Evolutionary conservation across 2,888 invertebrate species (phyloP), one percentile per base, ranked within the genome.

Genomic region (Yponomeuta sedellus): DNA sequence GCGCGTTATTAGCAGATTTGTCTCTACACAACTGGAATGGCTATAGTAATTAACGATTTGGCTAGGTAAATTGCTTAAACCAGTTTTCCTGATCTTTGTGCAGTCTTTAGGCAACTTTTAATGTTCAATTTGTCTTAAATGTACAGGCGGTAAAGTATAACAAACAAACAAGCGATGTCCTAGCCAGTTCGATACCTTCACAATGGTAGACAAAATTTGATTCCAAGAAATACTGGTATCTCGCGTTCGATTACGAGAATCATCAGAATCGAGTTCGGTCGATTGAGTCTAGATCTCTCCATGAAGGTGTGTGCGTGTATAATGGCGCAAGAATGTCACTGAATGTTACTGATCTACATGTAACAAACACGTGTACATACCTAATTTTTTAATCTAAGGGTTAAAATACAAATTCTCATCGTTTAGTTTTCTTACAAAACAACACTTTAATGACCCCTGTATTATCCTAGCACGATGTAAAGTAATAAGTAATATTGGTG

Each of bases 81-180:
- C 20, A 63, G 40, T 63, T 63, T 63, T 61, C 61, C n/a, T n/a
- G 61, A 61, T 28, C 61, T 61, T 61, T 28, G 63, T 20, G 19
- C 44, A 19, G 16, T 28, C 28, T 34, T 12, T 28, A 2, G n/a
- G 12, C 16, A 12, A 44, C 44, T 63, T 63, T 63, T 63, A 52
- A 20, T 63, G 52, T 16, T n/a, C n/a, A n/a, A 34, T 28, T 2
- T n/a, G 11, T 61, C 28, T 28, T 28, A 16, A 25, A 2, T 25
- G 25, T 25, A 25, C 25, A 25, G n/a, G n/a, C n/a, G n/a, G n/a
- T n/a, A n/a, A n/a, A n/a, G n/a, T n/a, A n/a, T n/a, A n/a, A n/a
- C n/a, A n/a, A n/a, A n/a, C n/a, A n/a, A n/a, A n/a, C n/a, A n/a
- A n/a, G n/a, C n/a, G n/a, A n/a, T n/a, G n/a, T n/a, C n/a, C n/a